phyloP scores from a whole-genome alignment of 2,797 vertebrate genomes.

The Chaetophractus vellerosus region DNA sequence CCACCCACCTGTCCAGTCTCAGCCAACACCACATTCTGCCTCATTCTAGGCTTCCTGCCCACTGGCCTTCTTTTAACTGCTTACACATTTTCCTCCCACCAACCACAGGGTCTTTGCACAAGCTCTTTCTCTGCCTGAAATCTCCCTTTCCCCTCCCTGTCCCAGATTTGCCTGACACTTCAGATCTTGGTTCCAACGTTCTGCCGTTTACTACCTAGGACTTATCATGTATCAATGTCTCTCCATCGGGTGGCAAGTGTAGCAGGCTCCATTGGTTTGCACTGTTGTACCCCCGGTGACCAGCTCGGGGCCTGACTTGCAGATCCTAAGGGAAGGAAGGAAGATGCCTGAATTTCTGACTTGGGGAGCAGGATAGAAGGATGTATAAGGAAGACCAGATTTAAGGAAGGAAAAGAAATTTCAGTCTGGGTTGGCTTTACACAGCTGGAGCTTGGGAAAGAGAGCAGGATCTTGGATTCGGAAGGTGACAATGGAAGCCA shows the following conservation, averaged over 20 bases:
- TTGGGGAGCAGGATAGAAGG: background rate
- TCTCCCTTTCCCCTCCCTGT: background rate
- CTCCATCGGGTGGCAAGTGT: background rate
- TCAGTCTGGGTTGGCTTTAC: background rate
- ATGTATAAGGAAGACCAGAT: background rate
- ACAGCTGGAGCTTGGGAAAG: background rate
- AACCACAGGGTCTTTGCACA: background rate
- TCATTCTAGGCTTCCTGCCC: background rate
- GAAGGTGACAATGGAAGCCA: too few relatives aligned
- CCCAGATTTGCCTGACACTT: slow-evolving; percentile 16
- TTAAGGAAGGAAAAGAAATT: slow-evolving; percentile 13
- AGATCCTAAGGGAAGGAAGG: background rate
- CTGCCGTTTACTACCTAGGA: slow-evolving; percentile 44
- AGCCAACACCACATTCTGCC: background rate
- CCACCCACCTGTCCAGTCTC: background rate
- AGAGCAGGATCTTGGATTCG: background rate
- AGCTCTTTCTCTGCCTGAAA: background rate
- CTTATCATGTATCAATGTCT: background rate
- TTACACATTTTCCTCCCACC: background rate
- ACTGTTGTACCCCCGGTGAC: background rate
- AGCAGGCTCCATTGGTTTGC: background rate
- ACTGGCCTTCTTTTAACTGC: background rate
- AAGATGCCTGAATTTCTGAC: background rate
- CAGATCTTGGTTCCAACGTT: background rate
- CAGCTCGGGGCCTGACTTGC: background rate